A percentile compares a stretch with the other conserved stretches of the same genome.
Evolutionary conservation across 92 coral and sea anemone genomes (phyloP).

Genomic region (Parazoanthus atlanticus): DNA sequence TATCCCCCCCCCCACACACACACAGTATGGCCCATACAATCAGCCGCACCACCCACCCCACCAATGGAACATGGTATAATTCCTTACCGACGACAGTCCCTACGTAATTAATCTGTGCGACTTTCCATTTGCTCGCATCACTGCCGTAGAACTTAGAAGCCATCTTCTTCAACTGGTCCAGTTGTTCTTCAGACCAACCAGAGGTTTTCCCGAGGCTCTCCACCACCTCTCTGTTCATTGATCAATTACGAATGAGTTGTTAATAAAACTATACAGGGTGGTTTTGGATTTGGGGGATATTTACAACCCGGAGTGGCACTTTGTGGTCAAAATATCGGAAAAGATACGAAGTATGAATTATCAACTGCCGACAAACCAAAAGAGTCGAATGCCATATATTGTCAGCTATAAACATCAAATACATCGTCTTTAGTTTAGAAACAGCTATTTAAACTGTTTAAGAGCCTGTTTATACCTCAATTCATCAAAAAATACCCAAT

Average conservation of each 20-base stretch:
- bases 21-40: background rate
- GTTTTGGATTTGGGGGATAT: background rate
- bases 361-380: too few relatives aligned
- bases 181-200: conserved; percentile 23
- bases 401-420: too few relatives aligned
- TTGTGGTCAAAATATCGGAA: too few relatives aligned
- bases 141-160: background rate
- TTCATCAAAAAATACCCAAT: too few relatives aligned
- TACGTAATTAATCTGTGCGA: background rate
- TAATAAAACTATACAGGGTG: background rate
- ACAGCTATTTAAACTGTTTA: too few relatives aligned
- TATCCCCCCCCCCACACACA: too few relatives aligned
- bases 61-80: background rate
- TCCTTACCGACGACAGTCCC: conserved; percentile 21
- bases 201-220: background rate
- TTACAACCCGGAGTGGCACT: too few relatives aligned
- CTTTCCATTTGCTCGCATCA: conserved; percentile 20
- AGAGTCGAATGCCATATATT: too few relatives aligned
- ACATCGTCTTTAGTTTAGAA: too few relatives aligned
- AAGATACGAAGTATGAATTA: too few relatives aligned
- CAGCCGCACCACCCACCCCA: background rate
- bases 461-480: too few relatives aligned
- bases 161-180: conserved; percentile 17
- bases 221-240: background rate
- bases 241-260: background rate